These are phyloP conservation scores for Barnardius zonarius DNA, from an alignment of 2,113 vertebrate genomes.

Conservation along the genomic window DNA sequence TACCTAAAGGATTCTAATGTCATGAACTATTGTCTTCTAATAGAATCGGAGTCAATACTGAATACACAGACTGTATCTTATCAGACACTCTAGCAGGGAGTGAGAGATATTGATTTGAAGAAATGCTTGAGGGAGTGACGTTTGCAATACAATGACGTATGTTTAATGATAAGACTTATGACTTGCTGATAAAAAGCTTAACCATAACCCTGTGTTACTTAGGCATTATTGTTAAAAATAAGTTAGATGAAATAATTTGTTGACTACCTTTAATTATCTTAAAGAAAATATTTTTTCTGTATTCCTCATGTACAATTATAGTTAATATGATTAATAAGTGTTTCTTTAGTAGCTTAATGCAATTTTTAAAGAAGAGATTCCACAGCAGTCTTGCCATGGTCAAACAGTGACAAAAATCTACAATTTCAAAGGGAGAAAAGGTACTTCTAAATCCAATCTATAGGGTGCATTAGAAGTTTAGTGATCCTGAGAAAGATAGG, in stretches of 20 bases:
- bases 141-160: constrained; percentile 38
- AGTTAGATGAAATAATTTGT: constrained; percentile 42
- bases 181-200: constrained; percentile 55
- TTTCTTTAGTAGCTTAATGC: not conserved
- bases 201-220: not conserved
- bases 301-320: not conserved
- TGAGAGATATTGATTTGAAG: constrained; percentile 49
- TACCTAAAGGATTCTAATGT: not conserved
- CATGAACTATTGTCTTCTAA: not conserved
- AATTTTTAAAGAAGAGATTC: not conserved
- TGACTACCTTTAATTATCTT: constrained; percentile 5
- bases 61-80: constrained; percentile 20
- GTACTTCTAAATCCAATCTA: not conserved
- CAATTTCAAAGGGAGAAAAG: not conserved
- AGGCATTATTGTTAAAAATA: constrained; percentile 47
- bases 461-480: not conserved
- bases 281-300: constrained; percentile 22
- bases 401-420: not conserved
- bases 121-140: constrained; percentile 41
- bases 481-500: not conserved
- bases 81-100: constrained; percentile 11
- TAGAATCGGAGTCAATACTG: constrained; percentile 16
- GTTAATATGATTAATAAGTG: not conserved
- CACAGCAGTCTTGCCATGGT: not conserved
- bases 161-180: constrained; percentile 53